Base-by-base conservation (phyloP, 1,140 invertebrate genomes). In the Telenomus remus region DNA sequence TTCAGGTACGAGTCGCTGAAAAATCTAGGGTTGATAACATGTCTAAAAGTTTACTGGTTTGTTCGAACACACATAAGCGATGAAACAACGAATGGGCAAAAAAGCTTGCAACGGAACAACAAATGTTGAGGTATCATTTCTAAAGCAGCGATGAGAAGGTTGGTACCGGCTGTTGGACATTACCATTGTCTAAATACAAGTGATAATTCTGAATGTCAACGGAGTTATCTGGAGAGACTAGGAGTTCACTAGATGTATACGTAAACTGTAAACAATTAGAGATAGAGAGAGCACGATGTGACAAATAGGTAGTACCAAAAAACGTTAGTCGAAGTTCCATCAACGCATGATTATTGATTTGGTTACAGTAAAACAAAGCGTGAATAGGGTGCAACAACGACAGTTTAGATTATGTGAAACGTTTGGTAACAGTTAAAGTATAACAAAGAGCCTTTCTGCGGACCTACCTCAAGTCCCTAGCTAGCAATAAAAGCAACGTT, bases 151-250 rank as follows among this genome's bases (percentile, higher is more conserved):
- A 82, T 70, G 63, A 82, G 68, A 46, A 79, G 81, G n/a, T n/a
- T n/a, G 80, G 73, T 85, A 87, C 86, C 86, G 86, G 83, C 85
- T 86, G 86, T 87, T 87, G 86, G 85, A 87, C 80, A 86, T 87
- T 86, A 87, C 86, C 86, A 87, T 87, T 87, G 86, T 87, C 86
- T 87, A 87, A 85, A 85, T 87, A 86, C 79, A 75, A 49, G 47
- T 78, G 59, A 64, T 16, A 64, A 46, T n/a, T 72, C 75, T 77
- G 68, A 71, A 72, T 77, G 63, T 69, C 66, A 71, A 37, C 37
- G 19, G 19, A 27, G 19, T 27, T 27, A 27, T 27, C 19, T 60
- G 19, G 49, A 27, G 15, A 61, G 15, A 57, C 68, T 72, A 72
- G 55, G 49, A 43, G 54, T 54, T 76, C 55, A 65, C 71, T 79